These are phyloP conservation scores for Tetragonisca angustula DNA, from an alignment of 2,888 invertebrate genomes.

Conservation along the genomic window DNA sequence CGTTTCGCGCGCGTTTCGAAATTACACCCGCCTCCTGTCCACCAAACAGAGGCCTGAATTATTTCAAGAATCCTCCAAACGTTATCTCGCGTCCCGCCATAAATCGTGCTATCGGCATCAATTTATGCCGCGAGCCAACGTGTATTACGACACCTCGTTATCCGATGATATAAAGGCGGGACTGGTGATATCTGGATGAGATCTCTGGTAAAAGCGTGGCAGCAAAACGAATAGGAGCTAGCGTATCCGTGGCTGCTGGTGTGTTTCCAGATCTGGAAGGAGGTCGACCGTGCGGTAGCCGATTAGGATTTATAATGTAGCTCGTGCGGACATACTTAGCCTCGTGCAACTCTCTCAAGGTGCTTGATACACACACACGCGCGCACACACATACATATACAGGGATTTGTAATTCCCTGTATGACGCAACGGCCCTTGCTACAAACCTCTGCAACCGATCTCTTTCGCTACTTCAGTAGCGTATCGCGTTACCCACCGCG, in stretches of 20 bases:
- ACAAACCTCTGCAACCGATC: conserved; percentile 61
- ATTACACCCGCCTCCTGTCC: too few species aligned
- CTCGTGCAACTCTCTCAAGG: conserved; percentile 42
- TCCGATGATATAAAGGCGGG: conserved; percentile 15
- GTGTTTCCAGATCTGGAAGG: conserved; percentile 43
- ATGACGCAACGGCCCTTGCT: conserved; percentile 65
- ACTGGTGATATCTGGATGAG: conserved; percentile 39
- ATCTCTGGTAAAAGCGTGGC: conserved; percentile 10
- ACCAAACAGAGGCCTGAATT: background rate
- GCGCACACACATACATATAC: background rate
- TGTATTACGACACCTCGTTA: conserved; percentile 27
- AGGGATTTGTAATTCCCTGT: conserved; percentile 64
- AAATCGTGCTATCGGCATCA: conserved; percentile 28
- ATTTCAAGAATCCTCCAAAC: background rate
- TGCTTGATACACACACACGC: background rate
- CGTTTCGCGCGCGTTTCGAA: background rate
- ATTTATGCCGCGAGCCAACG: conserved; percentile 6
- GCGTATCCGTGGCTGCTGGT: conserved; percentile 4
- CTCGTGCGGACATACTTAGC: conserved; percentile 60
- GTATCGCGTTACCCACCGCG: conserved; percentile 6
- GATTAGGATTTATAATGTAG: conserved; percentile 69
- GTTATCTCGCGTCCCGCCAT: background rate
- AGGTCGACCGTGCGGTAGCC: conserved; percentile 38
- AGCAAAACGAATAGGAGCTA: conserved; percentile 24
- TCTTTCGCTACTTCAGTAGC: conserved; percentile 34